Conservation (phyloP, 2,113 vertebrate genomes). For the Psephotus haematonotus region DNA sequence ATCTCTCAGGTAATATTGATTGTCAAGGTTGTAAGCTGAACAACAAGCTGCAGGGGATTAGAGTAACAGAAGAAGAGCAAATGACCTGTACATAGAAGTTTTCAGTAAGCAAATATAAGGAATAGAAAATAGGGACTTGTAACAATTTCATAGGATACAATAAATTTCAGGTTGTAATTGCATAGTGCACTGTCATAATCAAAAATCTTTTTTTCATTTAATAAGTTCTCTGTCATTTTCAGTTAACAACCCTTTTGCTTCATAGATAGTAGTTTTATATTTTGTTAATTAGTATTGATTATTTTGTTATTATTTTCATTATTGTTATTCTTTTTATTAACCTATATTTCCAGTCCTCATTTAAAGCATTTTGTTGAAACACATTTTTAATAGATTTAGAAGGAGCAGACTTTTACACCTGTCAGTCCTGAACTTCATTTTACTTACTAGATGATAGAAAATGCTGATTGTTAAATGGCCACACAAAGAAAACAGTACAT, state of each 20-base stretch:
- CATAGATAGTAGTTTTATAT: not conserved
- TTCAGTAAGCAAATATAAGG: not conserved
- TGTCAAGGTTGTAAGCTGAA: not conserved
- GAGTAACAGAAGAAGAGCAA: not conserved
- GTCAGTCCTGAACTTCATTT: not conserved
- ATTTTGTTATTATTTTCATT: not conserved
- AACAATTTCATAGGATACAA: not conserved
- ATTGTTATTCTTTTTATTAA: not conserved
- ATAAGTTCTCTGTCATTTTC: not conserved
- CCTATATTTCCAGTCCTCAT: not conserved
- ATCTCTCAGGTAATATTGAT: not conserved
- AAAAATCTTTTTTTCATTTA: not conserved
- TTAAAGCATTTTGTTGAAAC: not conserved
- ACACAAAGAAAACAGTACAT: not conserved
- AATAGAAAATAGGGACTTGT: not conserved
- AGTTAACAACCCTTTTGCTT: not conserved
- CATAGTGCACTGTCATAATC: not conserved
- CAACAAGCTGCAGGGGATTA: not conserved
- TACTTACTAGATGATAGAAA: not conserved
- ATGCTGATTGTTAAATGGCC: not conserved
- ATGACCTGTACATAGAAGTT: not conserved
- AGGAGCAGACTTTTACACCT: not conserved
- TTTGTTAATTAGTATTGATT: not conserved
- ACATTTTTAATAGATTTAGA: not conserved
- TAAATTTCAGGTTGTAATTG: not conserved